Evolutionary conservation across 2,888 invertebrate genomes (phyloP), one percentile per base, ranked within the genome.

Genomic region (Ophonus ardosiacus): DNA sequence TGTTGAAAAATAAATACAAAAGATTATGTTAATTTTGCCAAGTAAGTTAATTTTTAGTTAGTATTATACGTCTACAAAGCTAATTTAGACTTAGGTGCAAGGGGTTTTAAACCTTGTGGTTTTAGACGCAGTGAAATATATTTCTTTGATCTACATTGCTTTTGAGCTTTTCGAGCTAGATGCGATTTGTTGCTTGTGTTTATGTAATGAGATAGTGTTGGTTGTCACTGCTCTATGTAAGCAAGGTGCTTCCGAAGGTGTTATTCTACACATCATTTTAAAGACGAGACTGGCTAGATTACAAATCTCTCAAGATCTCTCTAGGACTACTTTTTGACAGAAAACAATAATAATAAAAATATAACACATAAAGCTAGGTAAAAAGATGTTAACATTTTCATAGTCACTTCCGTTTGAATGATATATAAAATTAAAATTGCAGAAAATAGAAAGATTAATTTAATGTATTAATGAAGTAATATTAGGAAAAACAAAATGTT

Each of bases 201-300:
- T 71, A 71, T 71, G 71, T 71, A 71, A 71, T 43, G 71, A 71
- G 40, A 7, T 71, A 17, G 71, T 71, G 71, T 71, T 43, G 71
- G 40, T 71, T 71, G 71, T 71, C 71, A 71, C 40, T 71, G 43
- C 71, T 71, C 8, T 71, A 17, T 71, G 71, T 71, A 71, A 71
- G 71, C 71, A 71, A 71, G 71, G 71, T 71, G 43, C 40, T 71
- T 68, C 43, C 18, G 17, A 71, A 71, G 71, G 43, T 71, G 71
- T 40, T 71, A 17, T 17, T 43, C 43, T 7, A 71, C 38, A 40
- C 71, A 43, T 71, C n/a, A 43, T 68, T 68, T 63, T 8, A 59
- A 7, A 21, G 7, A 61, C 21, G 10, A 21, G 18, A 21, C 21
- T 7, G 4, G 3, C n/a, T 65, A 38, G n/a, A 38, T 65, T 65